A percentile compares a stretch with the other conserved stretches of the same genome.
phyloP scores from a whole-genome alignment of 2,797 vertebrate species.

The Benthosema pterotum region DNA sequence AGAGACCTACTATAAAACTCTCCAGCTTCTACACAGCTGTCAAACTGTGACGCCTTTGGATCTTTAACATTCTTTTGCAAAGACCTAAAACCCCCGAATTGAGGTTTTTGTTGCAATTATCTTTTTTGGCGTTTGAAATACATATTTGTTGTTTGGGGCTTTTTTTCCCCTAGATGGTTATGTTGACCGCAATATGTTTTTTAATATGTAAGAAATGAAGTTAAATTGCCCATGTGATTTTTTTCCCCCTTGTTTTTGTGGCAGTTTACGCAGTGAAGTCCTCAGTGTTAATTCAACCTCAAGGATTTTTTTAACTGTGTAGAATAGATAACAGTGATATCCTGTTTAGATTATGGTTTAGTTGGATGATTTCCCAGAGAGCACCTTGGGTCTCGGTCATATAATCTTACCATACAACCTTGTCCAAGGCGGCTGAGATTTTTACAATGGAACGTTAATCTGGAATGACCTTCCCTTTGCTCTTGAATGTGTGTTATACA shows the following conservation, averaged over 20 bases:
- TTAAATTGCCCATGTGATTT: conserved; percentile 1
- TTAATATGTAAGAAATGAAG: conserved; percentile 24
- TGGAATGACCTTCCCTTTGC: conserved; percentile 56
- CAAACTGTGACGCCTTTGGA: conserved; percentile 4
- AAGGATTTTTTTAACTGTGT: too few species aligned
- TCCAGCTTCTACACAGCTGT: too few species aligned
- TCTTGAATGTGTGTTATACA: conserved; percentile 57
- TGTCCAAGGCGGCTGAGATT: conserved; percentile 58
- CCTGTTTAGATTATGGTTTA: too few species aligned
- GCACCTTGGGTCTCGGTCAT: conserved; percentile 50
- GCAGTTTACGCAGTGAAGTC: conserved; percentile 10
- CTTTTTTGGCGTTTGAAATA: conserved; percentile 32
- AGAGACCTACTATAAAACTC: conserved; percentile 5
- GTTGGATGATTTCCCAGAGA: too few species aligned
- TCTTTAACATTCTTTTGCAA: conserved; percentile 31
- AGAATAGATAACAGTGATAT: too few species aligned
- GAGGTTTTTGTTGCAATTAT: conserved; percentile 54
- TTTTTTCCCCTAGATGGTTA: conserved; percentile 1
- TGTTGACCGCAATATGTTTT: conserved; percentile 16
- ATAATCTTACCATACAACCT: conserved; percentile 58
- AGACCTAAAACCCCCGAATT: conserved; percentile 47
- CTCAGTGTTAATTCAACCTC: too few species aligned
- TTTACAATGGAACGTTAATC: conserved; percentile 65
- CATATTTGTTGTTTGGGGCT: neutral
- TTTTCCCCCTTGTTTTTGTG: too few species aligned